Evolutionary conservation across 2,888 invertebrate genomes (phyloP), one percentile per base, ranked within the genome.

Genomic region (Zaprionus lineosus): DNA sequence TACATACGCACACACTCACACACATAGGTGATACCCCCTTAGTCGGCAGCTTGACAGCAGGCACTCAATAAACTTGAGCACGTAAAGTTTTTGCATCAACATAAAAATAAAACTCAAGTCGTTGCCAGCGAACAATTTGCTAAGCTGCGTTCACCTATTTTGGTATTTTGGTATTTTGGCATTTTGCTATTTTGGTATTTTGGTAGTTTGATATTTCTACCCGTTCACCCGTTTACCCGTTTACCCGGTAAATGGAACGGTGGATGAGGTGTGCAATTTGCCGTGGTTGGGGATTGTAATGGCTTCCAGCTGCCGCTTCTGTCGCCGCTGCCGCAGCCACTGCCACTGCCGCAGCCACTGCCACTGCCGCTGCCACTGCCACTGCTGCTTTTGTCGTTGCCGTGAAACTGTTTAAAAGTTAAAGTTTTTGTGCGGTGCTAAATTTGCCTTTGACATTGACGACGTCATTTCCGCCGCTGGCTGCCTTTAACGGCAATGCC

Each of bases 21-120:
- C 21, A 12, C 5, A 12, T 16, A 16, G 8, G 5, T 8, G 6
- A 24, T 24, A 24, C 24, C 24, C 29, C 24, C n/a, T 24, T 24
- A 24, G 24, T n/a, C 29, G 26, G 28, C 33, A 40, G 47, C 51
- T 51, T 52, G 52, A 48, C 43, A 66, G 50, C 64, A 72, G 58
- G 53, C 69, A 68, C 73, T 74, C 76, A 75, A 74, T 74, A 74
- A 74, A 72, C 56, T 76, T 74, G 73, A 72, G 69, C 65, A 72
- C 76, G 69, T 68, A 74, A 74, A 74, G 61, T 74, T 74, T 74
- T 65, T 74, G 73, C 74, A 74, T 74, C 65, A 74, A 72, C 76
- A 74, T 75, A 76, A 74, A 74, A 74, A 74, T 71, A 73, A 71
- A 74, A 75, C 61, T 73, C 72, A 71, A 72, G 71, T 72, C 74